These are phyloP conservation scores for Capitulum mitella DNA, from an alignment of 2,888 invertebrate species.

Conservation along the genomic window DNA sequence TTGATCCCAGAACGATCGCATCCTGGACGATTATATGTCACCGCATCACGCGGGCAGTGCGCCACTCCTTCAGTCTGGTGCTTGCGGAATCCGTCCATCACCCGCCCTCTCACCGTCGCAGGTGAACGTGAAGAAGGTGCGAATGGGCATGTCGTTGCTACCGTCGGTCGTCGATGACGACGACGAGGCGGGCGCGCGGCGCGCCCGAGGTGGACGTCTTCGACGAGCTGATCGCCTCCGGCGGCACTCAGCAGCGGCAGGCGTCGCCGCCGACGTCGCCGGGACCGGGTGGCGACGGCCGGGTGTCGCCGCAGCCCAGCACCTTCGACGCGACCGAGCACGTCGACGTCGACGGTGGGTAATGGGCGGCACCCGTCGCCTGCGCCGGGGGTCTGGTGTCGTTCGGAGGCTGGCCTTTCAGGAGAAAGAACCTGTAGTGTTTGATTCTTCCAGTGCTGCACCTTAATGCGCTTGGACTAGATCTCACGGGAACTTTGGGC, in stretches of 20 bases:
- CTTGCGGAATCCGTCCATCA: no score
- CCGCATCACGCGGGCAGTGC: background rate
- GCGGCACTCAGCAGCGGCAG: background rate
- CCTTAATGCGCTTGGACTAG: no score
- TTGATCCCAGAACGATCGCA: background rate
- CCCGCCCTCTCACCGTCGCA: constrained; percentile 41
- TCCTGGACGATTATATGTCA: background rate
- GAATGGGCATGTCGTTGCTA: constrained; percentile 50
- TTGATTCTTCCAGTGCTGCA: no score
- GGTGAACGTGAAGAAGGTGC: constrained; percentile 51
- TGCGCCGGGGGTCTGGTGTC: no score
- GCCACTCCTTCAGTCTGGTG: background rate
- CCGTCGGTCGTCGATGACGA: background rate
- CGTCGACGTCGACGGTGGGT: background rate
- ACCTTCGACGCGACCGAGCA: no score
- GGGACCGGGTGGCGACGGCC: background rate
- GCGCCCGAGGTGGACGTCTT: constrained; percentile 32
- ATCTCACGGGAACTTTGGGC: background rate
- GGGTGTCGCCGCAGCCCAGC: background rate
- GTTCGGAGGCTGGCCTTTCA: no score
- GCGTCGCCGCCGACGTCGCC: background rate
- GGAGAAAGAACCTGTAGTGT: no score
- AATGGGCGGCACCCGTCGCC: background rate
- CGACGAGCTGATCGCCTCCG: constrained; percentile 33
- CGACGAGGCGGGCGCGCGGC: constrained; percentile 13